These are phyloP conservation scores for Murina feae DNA, from an alignment of 2,113 vertebrate species.

Conservation along the genomic window DNA sequence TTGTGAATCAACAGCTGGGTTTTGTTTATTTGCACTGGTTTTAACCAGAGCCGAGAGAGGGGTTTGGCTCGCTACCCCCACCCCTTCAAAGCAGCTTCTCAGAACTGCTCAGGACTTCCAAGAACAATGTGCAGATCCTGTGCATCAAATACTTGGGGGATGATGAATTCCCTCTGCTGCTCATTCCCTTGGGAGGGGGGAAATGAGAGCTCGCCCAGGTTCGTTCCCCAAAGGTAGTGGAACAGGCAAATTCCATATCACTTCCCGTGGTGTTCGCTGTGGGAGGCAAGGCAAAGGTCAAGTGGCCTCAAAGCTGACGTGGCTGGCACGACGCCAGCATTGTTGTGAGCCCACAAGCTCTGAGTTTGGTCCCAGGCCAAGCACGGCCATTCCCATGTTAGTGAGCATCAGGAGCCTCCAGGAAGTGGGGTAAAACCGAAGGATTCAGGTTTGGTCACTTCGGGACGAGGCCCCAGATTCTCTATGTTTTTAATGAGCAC, in stretches of 20 bases:
- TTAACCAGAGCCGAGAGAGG: conserved; percentile 14
- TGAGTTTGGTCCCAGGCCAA: neutral
- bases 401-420: neutral
- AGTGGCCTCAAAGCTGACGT: neutral
- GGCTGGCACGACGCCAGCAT: neutral
- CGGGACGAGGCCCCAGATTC: neutral
- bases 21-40: conserved; percentile 37
- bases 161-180: neutral
- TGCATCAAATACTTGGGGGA: neutral
- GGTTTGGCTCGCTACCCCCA: neutral
- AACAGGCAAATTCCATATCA: neutral
- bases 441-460: neutral
- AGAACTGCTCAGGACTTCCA: conserved; percentile 25
- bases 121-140: neutral
- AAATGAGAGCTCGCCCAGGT: neutral
- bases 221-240: neutral
- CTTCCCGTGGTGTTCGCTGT: neutral
- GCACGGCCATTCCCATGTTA: neutral
- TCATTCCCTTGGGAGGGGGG: neutral
- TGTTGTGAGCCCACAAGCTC: too few species aligned
- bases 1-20: conserved; percentile 27
- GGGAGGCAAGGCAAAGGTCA: neutral
- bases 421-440: neutral
- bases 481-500: neutral
- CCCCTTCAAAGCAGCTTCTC: neutral